phyloP scores from a whole-genome alignment of 2,888 invertebrate species.

The Drosophila koepferae region DNA sequence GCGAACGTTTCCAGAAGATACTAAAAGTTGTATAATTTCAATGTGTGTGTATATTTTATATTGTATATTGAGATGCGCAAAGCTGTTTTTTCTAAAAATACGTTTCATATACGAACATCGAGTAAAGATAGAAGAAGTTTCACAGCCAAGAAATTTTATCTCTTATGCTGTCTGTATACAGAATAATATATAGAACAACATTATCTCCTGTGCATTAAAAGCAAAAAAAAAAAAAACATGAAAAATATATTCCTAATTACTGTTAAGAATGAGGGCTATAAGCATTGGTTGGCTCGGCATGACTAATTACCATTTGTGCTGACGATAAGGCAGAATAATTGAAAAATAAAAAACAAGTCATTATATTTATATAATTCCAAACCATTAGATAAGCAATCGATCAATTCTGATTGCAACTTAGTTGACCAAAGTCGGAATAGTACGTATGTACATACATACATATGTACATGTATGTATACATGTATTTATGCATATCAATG shows the following conservation, averaged over 20 bases:
- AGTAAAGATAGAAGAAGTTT: background rate
- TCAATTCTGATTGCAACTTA: slow-evolving; percentile 21
- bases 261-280: background rate
- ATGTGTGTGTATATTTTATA: background rate
- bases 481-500: slow-evolving; percentile 2
- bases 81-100: slow-evolving; percentile 7
- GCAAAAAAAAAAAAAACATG: slow-evolving; percentile 1
- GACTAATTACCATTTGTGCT: background rate
- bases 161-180: background rate
- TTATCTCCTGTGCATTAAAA: background rate
- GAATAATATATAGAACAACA: background rate
- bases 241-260: background rate
- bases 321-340: slow-evolving; percentile 1
- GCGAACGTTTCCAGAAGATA: background rate
- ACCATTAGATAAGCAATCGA: slow-evolving; percentile 6
- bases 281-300: background rate
- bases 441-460: background rate
- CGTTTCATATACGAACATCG: background rate
- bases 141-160: background rate
- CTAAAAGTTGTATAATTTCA: background rate
- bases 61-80: background rate
- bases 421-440: slow-evolving; percentile 10
- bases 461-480: background rate
- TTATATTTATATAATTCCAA: background rate
- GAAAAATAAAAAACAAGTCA: background rate